Conservation (phyloP, 2,888 invertebrate species). For the Creontiades dilutus region DNA sequence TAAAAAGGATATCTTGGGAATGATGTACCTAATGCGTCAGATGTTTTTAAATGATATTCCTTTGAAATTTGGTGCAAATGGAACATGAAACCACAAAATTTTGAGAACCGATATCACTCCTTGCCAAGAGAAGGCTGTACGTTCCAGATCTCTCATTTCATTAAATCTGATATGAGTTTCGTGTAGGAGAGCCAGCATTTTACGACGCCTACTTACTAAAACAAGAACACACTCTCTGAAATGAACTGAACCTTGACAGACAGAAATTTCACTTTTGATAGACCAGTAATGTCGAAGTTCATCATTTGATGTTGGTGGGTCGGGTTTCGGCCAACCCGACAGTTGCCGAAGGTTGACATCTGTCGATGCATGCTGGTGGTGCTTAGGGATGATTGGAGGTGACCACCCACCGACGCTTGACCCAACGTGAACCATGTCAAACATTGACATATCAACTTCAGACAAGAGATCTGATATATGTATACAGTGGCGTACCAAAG, state of each 20-base stretch:
- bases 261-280: not conserved
- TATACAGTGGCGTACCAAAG: not conserved
- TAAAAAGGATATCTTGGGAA: not conserved
- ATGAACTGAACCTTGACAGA: not conserved
- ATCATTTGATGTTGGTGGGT: not conserved
- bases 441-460: constrained; percentile 1
- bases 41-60: not conserved
- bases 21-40: not conserved
- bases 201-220: not conserved
- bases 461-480: not conserved
- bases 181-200: not conserved
- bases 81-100: not conserved
- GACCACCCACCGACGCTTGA: not conserved
- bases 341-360: too few relatives aligned
- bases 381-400: not conserved
- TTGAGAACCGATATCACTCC: not conserved
- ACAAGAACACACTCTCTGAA: not conserved
- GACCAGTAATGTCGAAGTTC: constrained; percentile 7
- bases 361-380: not conserved
- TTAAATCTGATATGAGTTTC: not conserved
- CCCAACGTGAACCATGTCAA: not conserved
- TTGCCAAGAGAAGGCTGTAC: constrained; percentile 10
- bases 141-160: not conserved
- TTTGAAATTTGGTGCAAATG: not conserved
- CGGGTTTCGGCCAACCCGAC: not conserved